A percentile compares a stretch with the other conserved stretches of the same genome.
Evolutionary conservation across 2,797 vertebrate genomes (phyloP).

Genomic region (Enteromius unitaeniatus): DNA sequence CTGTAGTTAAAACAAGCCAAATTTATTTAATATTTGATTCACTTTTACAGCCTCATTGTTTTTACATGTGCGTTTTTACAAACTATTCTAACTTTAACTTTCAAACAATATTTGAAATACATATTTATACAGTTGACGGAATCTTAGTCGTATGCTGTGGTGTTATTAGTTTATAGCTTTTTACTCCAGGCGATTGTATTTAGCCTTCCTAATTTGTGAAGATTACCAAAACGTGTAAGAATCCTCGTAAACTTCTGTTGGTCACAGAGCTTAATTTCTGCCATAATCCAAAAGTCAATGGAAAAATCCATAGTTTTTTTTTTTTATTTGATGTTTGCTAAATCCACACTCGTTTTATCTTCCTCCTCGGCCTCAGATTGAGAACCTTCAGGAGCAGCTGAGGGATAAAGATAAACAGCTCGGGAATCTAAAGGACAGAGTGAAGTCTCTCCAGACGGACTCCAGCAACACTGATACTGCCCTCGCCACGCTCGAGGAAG

Average conservation of each 20-base stretch:
- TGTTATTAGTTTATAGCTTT: neutral
- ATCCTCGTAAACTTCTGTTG: neutral
- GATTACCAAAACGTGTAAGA: neutral
- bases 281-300: neutral
- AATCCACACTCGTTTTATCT: neutral
- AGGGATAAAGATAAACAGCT: slow-evolving; percentile 98
- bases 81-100: neutral
- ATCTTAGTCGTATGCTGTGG: neutral
- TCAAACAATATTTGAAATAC: neutral
- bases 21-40: neutral
- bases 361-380: slow-evolving; percentile 71
- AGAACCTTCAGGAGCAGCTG: slow-evolving; percentile 96
- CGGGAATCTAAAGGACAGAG: slow-evolving; percentile 93
- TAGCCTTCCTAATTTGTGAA: neutral
- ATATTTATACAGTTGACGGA: neutral
- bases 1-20: neutral
- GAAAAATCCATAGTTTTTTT: neutral
- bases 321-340: neutral
- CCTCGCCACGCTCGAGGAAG: slow-evolving; percentile 93
- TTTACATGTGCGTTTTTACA: neutral
- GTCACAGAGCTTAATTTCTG: neutral
- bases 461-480: slow-evolving; percentile 98
- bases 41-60: neutral
- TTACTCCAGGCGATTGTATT: neutral
- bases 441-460: slow-evolving; percentile 96